These are phyloP conservation scores for Cepaea hortensis DNA, from an alignment of 2,888 invertebrate species.

Conservation along the genomic window DNA sequence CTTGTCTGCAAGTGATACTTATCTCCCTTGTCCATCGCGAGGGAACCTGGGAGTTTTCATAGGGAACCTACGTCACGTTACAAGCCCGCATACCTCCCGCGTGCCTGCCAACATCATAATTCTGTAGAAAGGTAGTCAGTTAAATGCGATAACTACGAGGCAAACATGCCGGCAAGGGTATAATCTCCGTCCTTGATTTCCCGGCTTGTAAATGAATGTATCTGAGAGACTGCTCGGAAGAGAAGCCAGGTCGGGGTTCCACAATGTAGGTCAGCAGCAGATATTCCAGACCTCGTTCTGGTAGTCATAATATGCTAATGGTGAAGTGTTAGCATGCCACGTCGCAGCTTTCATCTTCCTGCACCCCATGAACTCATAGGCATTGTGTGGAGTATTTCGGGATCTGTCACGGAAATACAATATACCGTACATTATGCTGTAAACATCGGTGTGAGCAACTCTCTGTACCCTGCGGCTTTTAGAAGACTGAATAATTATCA, in stretches of 20 bases:
- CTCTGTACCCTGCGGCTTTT: too few species aligned
- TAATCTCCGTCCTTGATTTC: background rate
- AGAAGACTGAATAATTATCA: too few species aligned
- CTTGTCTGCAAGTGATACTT: background rate
- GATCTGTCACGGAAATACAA: too few species aligned
- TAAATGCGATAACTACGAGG: background rate
- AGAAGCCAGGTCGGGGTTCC: background rate
- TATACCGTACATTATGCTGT: too few species aligned
- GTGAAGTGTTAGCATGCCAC: background rate
- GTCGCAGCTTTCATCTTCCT: background rate
- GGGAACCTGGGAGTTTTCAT: background rate
- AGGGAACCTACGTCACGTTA: background rate
- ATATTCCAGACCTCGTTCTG: background rate
- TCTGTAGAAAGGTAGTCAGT: background rate
- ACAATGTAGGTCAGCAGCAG: background rate
- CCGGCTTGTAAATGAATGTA: background rate
- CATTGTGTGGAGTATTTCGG: too few species aligned
- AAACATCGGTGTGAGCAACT: too few species aligned
- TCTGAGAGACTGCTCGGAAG: background rate
- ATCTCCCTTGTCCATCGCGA: slow-evolving; percentile 15
- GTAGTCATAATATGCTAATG: slow-evolving; percentile 13
- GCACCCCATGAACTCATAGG: background rate
- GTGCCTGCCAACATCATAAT: background rate
- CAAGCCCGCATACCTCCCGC: background rate
- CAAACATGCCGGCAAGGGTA: background rate